Percentiles rank a stretch among this genome's conserved stretches.
phyloP scores from a whole-genome alignment of 2,797 vertebrate species.

The Heliangelus exortis region DNA sequence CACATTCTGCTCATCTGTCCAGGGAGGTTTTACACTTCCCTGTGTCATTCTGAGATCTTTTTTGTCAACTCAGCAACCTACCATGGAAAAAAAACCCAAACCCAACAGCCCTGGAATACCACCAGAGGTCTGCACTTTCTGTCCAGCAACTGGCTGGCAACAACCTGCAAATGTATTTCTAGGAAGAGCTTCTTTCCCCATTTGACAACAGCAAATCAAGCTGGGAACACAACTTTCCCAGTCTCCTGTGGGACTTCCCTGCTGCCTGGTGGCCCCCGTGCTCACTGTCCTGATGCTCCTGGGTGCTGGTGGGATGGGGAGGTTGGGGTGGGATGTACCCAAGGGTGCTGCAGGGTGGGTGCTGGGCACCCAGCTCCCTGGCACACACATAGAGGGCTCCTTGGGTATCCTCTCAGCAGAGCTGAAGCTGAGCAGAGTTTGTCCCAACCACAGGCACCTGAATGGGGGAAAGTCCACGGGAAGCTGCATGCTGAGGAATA shows the following conservation, averaged over 20 bases:
- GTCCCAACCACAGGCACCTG: background rate
- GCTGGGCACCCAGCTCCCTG: background rate
- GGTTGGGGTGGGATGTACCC: background rate
- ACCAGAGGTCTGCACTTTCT: background rate
- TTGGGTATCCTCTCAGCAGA: background rate
- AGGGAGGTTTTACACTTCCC: background rate
- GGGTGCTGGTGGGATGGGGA: background rate
- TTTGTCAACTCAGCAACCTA: background rate
- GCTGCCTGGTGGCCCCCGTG: background rate
- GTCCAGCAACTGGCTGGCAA: background rate
- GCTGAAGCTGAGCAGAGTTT: background rate
- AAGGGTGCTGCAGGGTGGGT: background rate
- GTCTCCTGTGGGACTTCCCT: background rate
- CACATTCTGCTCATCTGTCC: background rate
- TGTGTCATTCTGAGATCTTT: background rate
- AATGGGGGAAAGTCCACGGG: background rate
- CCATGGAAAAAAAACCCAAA: accelerated
- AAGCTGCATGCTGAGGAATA: background rate
- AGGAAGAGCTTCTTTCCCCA: background rate
- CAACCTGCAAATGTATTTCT: background rate
- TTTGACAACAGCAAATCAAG: background rate
- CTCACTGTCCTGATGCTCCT: background rate
- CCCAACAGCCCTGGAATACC: background rate
- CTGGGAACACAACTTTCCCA: background rate
- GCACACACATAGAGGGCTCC: background rate